phyloP scores from a whole-genome alignment of 2,888 invertebrate species.

The Eudemis profundana region DNA sequence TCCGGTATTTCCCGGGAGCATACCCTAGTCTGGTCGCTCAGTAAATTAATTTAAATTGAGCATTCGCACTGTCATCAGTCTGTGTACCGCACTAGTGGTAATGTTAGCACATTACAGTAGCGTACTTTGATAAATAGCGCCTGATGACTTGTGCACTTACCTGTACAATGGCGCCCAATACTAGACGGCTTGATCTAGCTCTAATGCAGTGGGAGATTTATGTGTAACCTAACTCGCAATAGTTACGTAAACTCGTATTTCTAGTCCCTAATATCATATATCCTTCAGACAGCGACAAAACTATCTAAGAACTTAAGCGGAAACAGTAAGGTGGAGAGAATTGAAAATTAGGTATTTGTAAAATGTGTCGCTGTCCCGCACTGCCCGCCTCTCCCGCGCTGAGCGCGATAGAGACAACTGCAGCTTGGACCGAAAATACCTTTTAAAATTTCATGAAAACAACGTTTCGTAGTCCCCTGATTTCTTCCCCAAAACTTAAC shows the following conservation, averaged over 20 bases:
- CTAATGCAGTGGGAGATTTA: constrained; percentile 5
- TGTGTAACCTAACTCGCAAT: not conserved
- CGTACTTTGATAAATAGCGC: constrained; percentile 27
- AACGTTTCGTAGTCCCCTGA: no score
- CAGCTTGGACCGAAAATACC: no score
- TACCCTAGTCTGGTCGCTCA: no score
- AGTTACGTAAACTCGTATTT: not conserved
- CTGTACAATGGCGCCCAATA: constrained; percentile 12
- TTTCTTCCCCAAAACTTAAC: no score
- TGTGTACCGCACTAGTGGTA: constrained; percentile 6
- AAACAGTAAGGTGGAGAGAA: no score
- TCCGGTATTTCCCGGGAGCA: no score
- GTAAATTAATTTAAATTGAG: not conserved
- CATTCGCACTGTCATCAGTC: not conserved
- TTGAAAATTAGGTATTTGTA: no score
- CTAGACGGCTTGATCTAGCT: not conserved
- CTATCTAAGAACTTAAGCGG: no score
- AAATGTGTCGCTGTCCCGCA: no score
- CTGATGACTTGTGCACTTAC: constrained; percentile 31
- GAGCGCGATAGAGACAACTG: no score
- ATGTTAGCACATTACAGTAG: constrained; percentile 17
- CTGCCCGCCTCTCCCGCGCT: no score
- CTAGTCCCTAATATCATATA: not conserved
- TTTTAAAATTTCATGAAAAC: no score
- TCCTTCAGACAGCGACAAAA: not conserved